Percentiles rank a stretch among this genome's conserved stretches.
Evolutionary conservation across 2,888 invertebrate genomes (phyloP).

Genomic region (Drosophila anomalipes): DNA sequence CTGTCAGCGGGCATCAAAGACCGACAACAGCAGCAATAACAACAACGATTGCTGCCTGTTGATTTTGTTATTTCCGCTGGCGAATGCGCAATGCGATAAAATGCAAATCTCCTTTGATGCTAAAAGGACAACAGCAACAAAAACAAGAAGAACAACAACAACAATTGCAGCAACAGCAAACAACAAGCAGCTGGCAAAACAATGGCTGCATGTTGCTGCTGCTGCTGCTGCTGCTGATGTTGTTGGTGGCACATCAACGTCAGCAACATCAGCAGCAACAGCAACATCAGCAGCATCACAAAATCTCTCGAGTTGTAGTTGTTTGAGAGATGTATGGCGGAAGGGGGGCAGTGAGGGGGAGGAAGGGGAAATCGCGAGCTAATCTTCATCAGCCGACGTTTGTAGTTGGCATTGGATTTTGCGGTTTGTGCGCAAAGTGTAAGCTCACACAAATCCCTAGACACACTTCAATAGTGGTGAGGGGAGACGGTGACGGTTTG

Average conservation of each 20-base stretch:
- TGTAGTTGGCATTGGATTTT: conserved; percentile 63
- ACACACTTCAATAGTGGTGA: conserved; percentile 38
- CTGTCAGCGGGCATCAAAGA: conserved; percentile 62
- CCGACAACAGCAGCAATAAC: conserved; percentile 53
- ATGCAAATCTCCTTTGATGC: conserved; percentile 80
- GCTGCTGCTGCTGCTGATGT: conserved; percentile 33
- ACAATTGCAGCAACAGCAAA: conserved; percentile 13
- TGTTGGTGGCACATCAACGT: conserved; percentile 61
- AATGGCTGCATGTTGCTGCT: conserved; percentile 64
- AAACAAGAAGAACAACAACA: conserved; percentile 32
- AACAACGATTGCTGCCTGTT: conserved; percentile 43
- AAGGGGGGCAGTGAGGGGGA: conserved; percentile 6
- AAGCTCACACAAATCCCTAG: conserved; percentile 79
- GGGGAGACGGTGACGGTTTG: neutral
- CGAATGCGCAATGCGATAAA: conserved; percentile 74
- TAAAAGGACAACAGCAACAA: conserved; percentile 74
- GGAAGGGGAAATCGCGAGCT: conserved; percentile 48
- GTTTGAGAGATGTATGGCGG: neutral
- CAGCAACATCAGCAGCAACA: conserved; percentile 45
- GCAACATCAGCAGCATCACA: conserved; percentile 33
- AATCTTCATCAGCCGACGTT: conserved; percentile 84
- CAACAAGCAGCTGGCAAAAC: conserved; percentile 43
- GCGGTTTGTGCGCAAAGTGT: conserved; percentile 70
- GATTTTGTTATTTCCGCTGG: conserved; percentile 74
- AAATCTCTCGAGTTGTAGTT: conserved; percentile 12